Evolutionary conservation across 2,888 invertebrate genomes (phyloP), one percentile per base, ranked within the genome.

Genomic region (Drosophila merina): DNA sequence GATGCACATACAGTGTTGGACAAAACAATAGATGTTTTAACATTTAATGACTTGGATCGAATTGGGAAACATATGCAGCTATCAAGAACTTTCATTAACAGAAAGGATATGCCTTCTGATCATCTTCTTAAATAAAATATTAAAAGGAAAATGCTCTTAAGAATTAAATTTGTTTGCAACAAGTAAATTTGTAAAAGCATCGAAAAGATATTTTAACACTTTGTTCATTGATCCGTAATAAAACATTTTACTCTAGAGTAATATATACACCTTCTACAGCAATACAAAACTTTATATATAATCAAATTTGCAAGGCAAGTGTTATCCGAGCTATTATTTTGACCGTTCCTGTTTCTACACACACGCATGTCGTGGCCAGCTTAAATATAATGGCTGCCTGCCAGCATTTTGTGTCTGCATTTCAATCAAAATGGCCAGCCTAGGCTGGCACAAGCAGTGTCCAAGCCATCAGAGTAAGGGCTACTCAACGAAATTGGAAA

Each of bases 401-500:
- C 86, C 82, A 83, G 86, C 86, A 83, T 80, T 82, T 76, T 83
- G 66, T 72, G 83, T 74, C 76, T 78, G 77, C 76, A 60, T 72
- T 75, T 74, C 80, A 79, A 77, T 83, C 83, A 72, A 82, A 82
- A 62, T 72, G 86, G 79, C 68, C 79, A 66, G 76, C 67, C 85
- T 49, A 38, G 28, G 45, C 12, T 9, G 51, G 26, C 9, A 36
- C 12, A 38, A 44, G 52, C 54, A 73, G 60, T 74, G 86, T 70
- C 80, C 80, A 58, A 72, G 68, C 73, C 54, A 47, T 36, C 49
- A 67, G 36, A 51, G 52, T 40, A 51, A 64, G 59, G 66, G 76
- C 82, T 85, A 87, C 84, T 85, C 84, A 85, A 79, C 86, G 52
- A 85, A 85, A 85, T 87, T 85, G 79, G 70, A 87, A 79, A 85